Percentiles rank a stretch among this genome's conserved stretches.
phyloP scores from a whole-genome alignment of 2,888 invertebrate species.

The Perizoma flavofasciatum region DNA sequence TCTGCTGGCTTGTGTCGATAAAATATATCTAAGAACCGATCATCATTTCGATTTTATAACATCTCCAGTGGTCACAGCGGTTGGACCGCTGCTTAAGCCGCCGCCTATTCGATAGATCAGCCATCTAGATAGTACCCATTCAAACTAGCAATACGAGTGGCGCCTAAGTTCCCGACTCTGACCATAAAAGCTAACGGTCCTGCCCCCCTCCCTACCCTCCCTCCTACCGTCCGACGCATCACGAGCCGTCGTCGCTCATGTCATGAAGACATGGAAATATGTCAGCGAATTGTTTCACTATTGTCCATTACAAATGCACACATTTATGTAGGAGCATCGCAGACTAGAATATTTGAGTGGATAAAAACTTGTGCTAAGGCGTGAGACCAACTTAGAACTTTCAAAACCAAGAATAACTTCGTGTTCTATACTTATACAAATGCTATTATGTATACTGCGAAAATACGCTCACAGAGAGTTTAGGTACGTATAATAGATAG shows the following conservation, averaged over 20 bases:
- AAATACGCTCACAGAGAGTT: background rate
- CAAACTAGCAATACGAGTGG: conserved; percentile 32
- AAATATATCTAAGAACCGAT: no score
- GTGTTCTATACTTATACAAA: no score
- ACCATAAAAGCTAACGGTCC: conserved; percentile 50
- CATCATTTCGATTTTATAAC: no score
- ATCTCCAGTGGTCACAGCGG: no score
- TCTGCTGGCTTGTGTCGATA: no score
- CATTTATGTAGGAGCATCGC: conserved; percentile 11
- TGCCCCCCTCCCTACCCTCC: conserved; percentile 34
- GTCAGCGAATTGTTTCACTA: conserved; percentile 24
- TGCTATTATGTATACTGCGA: background rate
- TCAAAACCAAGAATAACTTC: no score
- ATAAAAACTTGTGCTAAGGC: conserved; percentile 7
- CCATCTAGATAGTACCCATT: no score
- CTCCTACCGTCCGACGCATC: conserved; percentile 18
- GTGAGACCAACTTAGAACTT: conserved; percentile 1
- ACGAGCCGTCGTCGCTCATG: conserved; percentile 17
- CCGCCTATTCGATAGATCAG: no score
- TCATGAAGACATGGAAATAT: conserved; percentile 25
- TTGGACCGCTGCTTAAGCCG: no score
- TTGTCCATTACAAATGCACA: conserved; percentile 21
- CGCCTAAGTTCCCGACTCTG: conserved; percentile 52
- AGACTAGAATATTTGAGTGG: conserved; percentile 23
- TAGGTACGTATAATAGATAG: background rate